Evolutionary conservation across 2,888 invertebrate species (phyloP), one percentile per base, ranked within the genome.

Genomic region (Dryadula phaetusa): DNA sequence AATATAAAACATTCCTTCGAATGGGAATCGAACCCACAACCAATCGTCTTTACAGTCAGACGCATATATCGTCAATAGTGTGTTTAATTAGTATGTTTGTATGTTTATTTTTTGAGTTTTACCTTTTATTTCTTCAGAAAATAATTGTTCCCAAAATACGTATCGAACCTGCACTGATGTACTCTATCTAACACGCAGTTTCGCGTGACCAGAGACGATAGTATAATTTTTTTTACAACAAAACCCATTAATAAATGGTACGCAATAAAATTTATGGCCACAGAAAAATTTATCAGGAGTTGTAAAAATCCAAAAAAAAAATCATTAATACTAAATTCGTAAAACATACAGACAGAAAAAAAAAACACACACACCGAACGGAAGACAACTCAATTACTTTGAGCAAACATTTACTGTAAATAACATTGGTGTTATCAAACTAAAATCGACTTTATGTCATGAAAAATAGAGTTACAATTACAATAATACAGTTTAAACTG

Each of bases 331-430:
- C 72, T 62, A 72, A 76, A 73, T 70, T 73, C 73, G 66, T 49
- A 49, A n/a, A n/a, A 49, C 49, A 63, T 62, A 53, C 65, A 70
- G 72, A 73, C 72, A 65, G 63, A 72, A 72, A 74, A 71, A 74
- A 72, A 77, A 79, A 75, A 74, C 72, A n/a, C n/a, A n/a, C n/a
- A n/a, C n/a, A n/a, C n/a, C 52, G 52, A 83, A 76, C 82, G 83
- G 82, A 86, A 87, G 85, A 92, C 86, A 77, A 81, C 92, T 92
- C 92, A 91, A 92, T 92, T 91, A 92, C 85, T 86, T 86, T 84
- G 82, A 84, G 82, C 84, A 82, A 76, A 73, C 75, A 82, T 78
- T 79, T 37, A 37, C 82, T 82, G 70, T 75, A 86, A 87, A 90
- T 90, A 89, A 83, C 86, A 79, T 77, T 52, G 34, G n/a, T 47